Conservation (phyloP, 2,797 vertebrate genomes). For the Clarias laeviceps region DNA sequence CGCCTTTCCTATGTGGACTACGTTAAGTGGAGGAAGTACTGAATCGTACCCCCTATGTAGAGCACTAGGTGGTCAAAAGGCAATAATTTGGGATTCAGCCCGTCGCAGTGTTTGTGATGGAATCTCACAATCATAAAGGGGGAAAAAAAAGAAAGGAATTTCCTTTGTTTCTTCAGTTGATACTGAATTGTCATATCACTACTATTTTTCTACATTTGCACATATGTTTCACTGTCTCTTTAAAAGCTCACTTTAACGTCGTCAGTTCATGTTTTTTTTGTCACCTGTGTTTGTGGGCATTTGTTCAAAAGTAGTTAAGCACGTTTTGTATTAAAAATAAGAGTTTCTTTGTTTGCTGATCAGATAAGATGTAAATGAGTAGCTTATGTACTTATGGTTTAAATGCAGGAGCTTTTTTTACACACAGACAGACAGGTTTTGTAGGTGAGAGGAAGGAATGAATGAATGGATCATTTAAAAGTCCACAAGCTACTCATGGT, state of each 20-base stretch:
- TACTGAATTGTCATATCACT: not conserved
- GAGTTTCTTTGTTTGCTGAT: constrained; percentile 22
- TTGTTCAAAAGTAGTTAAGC: not conserved
- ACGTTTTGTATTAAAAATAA: not conserved
- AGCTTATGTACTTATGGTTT: too few relatives aligned
- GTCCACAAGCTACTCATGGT: not conserved
- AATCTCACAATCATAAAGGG: not conserved
- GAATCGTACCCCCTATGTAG: not conserved
- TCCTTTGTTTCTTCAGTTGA: not conserved
- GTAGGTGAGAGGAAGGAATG: not conserved
- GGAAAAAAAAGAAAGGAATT: not conserved
- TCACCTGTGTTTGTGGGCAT: not conserved
- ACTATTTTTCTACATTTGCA: not conserved
- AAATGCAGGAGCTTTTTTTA: not conserved
- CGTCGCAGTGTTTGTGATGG: not conserved
- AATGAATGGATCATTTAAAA: not conserved
- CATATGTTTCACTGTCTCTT: not conserved
- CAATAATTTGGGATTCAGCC: not conserved
- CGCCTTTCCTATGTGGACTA: not conserved
- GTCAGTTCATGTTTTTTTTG: not conserved
- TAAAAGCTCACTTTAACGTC: not conserved
- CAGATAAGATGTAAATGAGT: not conserved
- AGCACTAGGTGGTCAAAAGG: not conserved
- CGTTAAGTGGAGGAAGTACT: accelerated
- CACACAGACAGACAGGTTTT: not conserved